Conservation (phyloP, 2,888 invertebrate genomes). For the Eupithecia subfuscata region DNA sequence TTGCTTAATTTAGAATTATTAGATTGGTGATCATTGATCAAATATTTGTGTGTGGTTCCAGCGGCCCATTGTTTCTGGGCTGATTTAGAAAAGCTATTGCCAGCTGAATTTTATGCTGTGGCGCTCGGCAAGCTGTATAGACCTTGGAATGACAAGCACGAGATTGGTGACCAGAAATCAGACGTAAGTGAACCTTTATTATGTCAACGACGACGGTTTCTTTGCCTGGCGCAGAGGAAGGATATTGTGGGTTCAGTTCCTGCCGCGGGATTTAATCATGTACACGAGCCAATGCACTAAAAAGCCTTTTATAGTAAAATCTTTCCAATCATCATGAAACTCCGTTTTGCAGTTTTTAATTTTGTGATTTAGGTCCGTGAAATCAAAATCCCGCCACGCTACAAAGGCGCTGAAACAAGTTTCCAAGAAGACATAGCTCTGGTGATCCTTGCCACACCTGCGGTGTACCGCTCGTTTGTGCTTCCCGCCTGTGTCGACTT, state of each 20-base stretch:
- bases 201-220: background rate
- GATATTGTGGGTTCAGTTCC: background rate
- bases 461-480: constrained; percentile 61
- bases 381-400: constrained; percentile 48
- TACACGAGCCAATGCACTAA: background rate
- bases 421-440: constrained; percentile 80
- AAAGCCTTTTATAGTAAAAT: background rate
- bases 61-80: constrained; percentile 65
- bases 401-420: constrained; percentile 70
- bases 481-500: constrained; percentile 72
- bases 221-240: background rate
- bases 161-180: constrained; percentile 34
- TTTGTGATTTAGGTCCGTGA: constrained; percentile 13
- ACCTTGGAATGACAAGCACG: constrained; percentile 33
- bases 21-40: background rate
- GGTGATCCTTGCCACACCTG: constrained; percentile 63
- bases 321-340: too few species aligned
- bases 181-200: constrained; percentile 19
- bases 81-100: constrained; percentile 44
- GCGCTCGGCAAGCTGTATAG: constrained; percentile 38
- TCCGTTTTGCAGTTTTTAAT: background rate
- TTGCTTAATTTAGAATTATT: background rate
- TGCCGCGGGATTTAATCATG: background rate
- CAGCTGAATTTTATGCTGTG: constrained; percentile 48
- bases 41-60: constrained; percentile 32